phyloP scores from a whole-genome alignment of 2,888 invertebrate species.

The Unio pictorum region DNA sequence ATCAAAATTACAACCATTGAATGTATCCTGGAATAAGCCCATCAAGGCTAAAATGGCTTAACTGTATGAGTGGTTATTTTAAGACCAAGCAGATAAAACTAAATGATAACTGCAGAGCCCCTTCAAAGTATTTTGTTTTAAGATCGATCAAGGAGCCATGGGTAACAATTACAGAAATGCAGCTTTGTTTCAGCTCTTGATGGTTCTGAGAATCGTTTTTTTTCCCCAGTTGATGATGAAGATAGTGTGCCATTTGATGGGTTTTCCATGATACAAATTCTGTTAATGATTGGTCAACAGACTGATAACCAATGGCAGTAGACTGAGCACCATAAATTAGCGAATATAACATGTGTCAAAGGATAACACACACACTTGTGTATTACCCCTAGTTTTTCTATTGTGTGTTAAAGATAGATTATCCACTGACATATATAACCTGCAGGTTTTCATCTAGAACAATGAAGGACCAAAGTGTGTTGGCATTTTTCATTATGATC shows the following conservation, averaged over 20 bases:
- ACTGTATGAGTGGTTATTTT: slow-evolving; percentile 16
- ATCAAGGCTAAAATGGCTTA: slow-evolving; percentile 14
- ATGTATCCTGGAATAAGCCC: slow-evolving; percentile 19
- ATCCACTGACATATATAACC: too few relatives aligned
- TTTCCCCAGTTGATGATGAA: background rate
- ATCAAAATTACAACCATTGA: slow-evolving; percentile 15
- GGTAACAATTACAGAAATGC: slow-evolving; percentile 9
- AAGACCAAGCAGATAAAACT: slow-evolving; percentile 6
- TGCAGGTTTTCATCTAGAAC: too few relatives aligned
- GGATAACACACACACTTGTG: too few relatives aligned
- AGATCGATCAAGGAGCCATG: slow-evolving; percentile 10
- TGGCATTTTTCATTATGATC: too few relatives aligned
- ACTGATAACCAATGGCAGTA: too few relatives aligned
- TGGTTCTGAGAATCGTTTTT: slow-evolving; percentile 11
- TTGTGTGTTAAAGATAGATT: too few relatives aligned
- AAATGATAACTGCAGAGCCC: slow-evolving; percentile 4
- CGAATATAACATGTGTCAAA: too few relatives aligned
- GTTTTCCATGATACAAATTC: background rate
- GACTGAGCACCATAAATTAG: too few relatives aligned
- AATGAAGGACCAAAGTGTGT: too few relatives aligned
- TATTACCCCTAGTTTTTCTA: too few relatives aligned
- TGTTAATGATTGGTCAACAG: too few relatives aligned
- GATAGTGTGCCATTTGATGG: background rate
- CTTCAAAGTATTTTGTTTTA: slow-evolving; percentile 1
- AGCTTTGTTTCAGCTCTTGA: slow-evolving; percentile 8